A percentile compares a stretch with the other conserved stretches of the same genome.
phyloP scores from a whole-genome alignment of 2,113 vertebrate species.

The Lycocorax pyrrhopterus region DNA sequence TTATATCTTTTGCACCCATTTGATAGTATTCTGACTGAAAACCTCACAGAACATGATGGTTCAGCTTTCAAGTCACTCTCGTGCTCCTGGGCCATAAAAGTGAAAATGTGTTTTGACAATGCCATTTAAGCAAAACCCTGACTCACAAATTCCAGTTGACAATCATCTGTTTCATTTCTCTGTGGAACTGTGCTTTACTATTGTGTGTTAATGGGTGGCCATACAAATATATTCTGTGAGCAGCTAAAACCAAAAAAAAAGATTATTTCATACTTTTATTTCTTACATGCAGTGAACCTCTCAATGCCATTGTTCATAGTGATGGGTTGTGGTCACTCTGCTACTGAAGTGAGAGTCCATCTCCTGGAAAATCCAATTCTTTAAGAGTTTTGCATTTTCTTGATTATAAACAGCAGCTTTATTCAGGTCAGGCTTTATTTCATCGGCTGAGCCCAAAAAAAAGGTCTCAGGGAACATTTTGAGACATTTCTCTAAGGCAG shows the following conservation, averaged over 20 bases:
- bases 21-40: not conserved
- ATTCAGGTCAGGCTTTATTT: not conserved
- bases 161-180: not conserved
- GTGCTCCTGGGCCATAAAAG: not conserved
- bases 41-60: not conserved
- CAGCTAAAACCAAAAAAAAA: not conserved
- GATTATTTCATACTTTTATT: not conserved
- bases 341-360: not conserved
- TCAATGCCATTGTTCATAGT: not conserved
- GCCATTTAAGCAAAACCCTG: not conserved
- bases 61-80: not conserved
- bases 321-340: not conserved
- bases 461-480: not conserved
- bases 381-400: not conserved
- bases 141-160: not conserved
- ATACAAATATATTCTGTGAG: not conserved
- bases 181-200: not conserved
- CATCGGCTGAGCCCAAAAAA: not conserved
- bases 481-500: not conserved
- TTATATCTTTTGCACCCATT: not conserved
- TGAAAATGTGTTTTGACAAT: not conserved
- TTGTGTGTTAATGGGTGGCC: not conserved
- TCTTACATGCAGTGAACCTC: not conserved
- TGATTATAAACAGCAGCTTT: not conserved
- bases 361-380: not conserved